phyloP scores from a whole-genome alignment of 2,888 invertebrate species.

The Eilema caniola region DNA sequence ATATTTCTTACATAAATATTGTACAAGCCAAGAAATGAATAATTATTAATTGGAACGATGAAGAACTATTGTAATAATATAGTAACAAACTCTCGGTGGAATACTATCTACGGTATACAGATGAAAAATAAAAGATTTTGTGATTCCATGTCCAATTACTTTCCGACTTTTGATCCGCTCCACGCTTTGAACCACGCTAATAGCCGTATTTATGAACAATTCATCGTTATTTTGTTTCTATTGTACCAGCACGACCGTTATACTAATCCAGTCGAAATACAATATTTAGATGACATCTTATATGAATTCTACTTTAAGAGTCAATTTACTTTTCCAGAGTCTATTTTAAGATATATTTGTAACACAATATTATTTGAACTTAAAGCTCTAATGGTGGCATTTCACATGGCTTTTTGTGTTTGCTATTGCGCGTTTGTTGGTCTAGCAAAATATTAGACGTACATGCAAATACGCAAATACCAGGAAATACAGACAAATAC shows the following conservation, averaged over 20 bases:
- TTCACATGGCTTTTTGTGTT: too few relatives aligned
- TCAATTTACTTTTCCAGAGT: not conserved
- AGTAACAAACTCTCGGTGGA: not conserved
- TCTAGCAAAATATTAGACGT: too few relatives aligned
- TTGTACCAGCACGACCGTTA: not conserved
- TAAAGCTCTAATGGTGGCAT: not conserved
- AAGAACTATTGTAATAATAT: not conserved
- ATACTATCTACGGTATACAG: not conserved
- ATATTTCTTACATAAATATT: too few relatives aligned
- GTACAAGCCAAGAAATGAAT: too few relatives aligned
- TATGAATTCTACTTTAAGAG: not conserved
- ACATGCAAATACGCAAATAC: too few relatives aligned
- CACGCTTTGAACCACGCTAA: not conserved
- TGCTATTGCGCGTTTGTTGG: too few relatives aligned
- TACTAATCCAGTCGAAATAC: not conserved
- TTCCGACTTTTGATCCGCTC: not conserved
- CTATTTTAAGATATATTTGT: too few relatives aligned
- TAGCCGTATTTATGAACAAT: not conserved
- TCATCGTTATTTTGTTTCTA: not conserved
- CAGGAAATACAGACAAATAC: too few relatives aligned
- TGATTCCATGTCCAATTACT: not conserved
- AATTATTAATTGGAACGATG: not conserved
- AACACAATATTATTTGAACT: not conserved
- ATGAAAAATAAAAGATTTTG: not conserved
- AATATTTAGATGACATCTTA: not conserved